These are phyloP conservation scores for Dufourea novaeangliae DNA, from an alignment of 1,140 invertebrate species.

Conservation along the genomic window DNA sequence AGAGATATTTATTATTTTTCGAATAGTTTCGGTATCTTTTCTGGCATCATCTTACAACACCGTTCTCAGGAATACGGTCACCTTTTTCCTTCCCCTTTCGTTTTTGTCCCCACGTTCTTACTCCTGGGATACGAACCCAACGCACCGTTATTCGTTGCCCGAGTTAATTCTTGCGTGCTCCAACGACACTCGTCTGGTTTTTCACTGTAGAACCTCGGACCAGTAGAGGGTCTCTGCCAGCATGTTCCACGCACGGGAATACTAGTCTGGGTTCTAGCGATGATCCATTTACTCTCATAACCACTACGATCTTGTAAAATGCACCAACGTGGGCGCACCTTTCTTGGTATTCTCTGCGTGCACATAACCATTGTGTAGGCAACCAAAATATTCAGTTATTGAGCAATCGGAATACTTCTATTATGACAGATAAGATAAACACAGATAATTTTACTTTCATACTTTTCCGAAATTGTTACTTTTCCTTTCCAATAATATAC, in stretches of 20 bases:
- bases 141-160: slow-evolving; percentile 5
- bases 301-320: not conserved
- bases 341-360: no score
- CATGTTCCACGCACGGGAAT: not conserved
- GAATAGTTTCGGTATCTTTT: no score
- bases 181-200: not conserved
- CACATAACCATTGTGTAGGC: no score
- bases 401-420: no score
- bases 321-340: not conserved
- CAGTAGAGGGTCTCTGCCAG: slow-evolving; percentile 21
- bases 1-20: no score
- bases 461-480: no score
- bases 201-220: slow-evolving; percentile 22
- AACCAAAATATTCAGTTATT: no score
- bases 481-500: no score
- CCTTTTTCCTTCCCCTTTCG: not conserved
- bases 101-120: not conserved
- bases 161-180: slow-evolving; percentile 24
- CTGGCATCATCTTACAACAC: not conserved
- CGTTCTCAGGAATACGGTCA: not conserved
- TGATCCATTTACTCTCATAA: slow-evolving; percentile 9
- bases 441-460: no score
- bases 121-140: not conserved
- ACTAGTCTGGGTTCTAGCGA: slow-evolving; percentile 15
- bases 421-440: no score